A percentile compares a stretch with the other conserved stretches of the same genome.
phyloP scores from a whole-genome alignment of 2,888 invertebrate genomes.

The Taphrorychus bicolor region DNA sequence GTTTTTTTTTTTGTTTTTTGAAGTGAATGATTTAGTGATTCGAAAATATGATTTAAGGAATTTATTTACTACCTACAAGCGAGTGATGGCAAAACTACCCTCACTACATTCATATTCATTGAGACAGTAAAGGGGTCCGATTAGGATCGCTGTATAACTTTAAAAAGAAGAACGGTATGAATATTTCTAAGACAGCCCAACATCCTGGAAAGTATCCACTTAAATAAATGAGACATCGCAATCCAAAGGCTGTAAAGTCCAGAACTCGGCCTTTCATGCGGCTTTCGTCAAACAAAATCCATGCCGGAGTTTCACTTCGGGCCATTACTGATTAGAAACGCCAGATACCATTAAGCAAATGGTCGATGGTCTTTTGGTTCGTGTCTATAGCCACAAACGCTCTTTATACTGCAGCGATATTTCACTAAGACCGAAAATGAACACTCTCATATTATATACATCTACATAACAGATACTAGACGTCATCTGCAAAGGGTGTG shows the following conservation, averaged over 20 bases:
- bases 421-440: background rate
- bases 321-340: constrained; percentile 8
- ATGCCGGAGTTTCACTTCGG: constrained; percentile 2
- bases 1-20: too few relatives aligned
- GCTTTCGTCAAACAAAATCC: background rate
- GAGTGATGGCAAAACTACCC: too few relatives aligned
- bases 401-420: too few relatives aligned
- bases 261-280: constrained; percentile 3
- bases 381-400: background rate
- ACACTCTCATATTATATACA: too few relatives aligned
- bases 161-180: too few relatives aligned
- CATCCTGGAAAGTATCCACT: background rate
- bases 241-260: background rate
- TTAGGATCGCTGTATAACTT: too few relatives aligned
- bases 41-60: too few relatives aligned
- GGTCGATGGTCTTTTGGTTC: background rate
- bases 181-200: too few relatives aligned
- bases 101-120: too few relatives aligned
- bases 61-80: too few relatives aligned
- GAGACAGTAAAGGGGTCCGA: too few relatives aligned
- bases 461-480: background rate
- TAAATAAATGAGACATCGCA: background rate
- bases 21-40: too few relatives aligned
- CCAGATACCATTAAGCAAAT: background rate
- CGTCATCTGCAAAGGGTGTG: background rate